Percentiles rank a stretch among this genome's conserved stretches.
Conservation (phyloP, 2,797 vertebrate species). For the Pangasius macronema region DNA sequence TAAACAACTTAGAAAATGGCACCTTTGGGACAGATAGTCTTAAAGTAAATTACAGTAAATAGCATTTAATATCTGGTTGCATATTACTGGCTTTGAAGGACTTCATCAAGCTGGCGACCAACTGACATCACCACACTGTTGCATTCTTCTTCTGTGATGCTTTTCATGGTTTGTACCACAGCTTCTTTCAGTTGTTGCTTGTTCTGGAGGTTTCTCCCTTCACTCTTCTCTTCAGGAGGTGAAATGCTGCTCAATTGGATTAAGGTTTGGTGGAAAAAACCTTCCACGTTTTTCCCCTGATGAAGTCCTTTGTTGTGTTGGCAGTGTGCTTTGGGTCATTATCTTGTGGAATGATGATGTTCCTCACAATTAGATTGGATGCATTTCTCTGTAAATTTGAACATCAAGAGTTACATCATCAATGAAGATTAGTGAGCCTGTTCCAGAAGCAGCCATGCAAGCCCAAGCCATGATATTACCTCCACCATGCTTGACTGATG, state of each 20-base stretch:
- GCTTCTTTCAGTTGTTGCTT: background rate
- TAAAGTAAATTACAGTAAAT: background rate
- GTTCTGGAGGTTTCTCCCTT: background rate
- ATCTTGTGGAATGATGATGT: background rate
- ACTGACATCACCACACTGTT: no score
- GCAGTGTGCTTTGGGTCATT: background rate
- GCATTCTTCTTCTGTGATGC: no score
- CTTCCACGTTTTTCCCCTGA: background rate
- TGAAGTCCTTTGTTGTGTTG: background rate
- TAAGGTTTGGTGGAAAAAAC: background rate
- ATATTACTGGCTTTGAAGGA: background rate
- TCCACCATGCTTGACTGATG: background rate
- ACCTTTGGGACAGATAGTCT: background rate
- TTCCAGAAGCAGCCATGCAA: background rate
- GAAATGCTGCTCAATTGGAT: background rate
- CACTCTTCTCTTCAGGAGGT: background rate
- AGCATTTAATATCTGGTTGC: background rate
- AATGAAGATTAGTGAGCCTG: background rate
- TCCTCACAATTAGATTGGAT: background rate
- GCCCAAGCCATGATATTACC: background rate
- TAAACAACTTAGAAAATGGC: background rate
- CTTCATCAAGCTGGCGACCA: no score
- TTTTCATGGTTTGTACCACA: no score
- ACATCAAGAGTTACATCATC: background rate
- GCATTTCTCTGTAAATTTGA: background rate